Evolutionary conservation across 2,888 invertebrate genomes (phyloP).

Genomic region (Rhamphomyia laevipes): DNA sequence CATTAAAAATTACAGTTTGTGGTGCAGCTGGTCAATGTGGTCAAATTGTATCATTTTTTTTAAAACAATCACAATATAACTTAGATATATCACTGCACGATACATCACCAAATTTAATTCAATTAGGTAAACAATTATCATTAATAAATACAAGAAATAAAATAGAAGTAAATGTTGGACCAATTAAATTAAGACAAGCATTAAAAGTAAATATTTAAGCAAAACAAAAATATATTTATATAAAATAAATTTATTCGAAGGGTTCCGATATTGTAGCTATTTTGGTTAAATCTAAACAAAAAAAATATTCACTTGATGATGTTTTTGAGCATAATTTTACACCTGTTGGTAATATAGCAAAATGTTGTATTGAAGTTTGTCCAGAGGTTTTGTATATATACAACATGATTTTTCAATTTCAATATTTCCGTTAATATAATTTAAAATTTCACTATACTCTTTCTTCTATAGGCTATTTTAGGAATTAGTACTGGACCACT

Average conservation of each 20-base stretch:
- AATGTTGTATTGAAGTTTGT: constrained; percentile 16
- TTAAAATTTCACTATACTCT: too few relatives aligned
- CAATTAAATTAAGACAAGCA: constrained; percentile 3
- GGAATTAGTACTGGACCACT: constrained; percentile 15
- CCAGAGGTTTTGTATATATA: constrained; percentile 12
- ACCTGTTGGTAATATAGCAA: constrained; percentile 14
- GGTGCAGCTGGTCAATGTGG: constrained; percentile 7
- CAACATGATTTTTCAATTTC: neutral
- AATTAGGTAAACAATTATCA: constrained; percentile 1
- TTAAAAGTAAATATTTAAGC: constrained; percentile 3
- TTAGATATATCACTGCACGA: constrained; percentile 3
- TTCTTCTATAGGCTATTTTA: constrained; percentile 14
- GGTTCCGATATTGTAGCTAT: constrained; percentile 4
- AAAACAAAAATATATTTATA: too few relatives aligned
- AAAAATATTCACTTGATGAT: neutral
- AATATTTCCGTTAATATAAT: neutral
- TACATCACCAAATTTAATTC: neutral
- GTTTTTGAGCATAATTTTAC: constrained; percentile 11
- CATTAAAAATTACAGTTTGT: constrained; percentile 4
- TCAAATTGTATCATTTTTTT: constrained; percentile 4
- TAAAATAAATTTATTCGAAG: neutral
- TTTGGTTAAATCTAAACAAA: neutral
- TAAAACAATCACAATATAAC: constrained; percentile 5
- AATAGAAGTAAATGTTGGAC: neutral
- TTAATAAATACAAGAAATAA: constrained; percentile 4